A percentile compares a stretch with the other conserved stretches of the same genome.
Conservation (phyloP, 2,888 invertebrate species). For the Drosophila cognata region DNA sequence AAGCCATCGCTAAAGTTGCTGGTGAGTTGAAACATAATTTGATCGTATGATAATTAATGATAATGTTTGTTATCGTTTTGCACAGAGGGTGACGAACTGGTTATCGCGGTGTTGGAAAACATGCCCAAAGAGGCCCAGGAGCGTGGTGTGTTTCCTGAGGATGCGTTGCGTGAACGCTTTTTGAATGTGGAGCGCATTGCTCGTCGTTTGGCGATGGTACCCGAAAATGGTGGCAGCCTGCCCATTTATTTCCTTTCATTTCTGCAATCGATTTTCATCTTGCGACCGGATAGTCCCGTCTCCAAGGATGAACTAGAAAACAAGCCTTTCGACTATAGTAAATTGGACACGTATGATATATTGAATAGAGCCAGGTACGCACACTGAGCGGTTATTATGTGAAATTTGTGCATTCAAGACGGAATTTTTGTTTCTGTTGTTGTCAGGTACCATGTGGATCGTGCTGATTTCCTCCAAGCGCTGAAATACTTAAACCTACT, state of each 20-base stretch:
- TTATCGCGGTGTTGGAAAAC: conserved; percentile 90
- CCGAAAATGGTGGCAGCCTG: conserved; percentile 94
- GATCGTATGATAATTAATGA: fast-evolving
- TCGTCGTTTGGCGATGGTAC: conserved; percentile 93
- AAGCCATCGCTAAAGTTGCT: conserved; percentile 90
- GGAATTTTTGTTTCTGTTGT: background rate
- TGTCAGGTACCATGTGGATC: conserved; percentile 92
- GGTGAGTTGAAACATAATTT: conserved; percentile 86
- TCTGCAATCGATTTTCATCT: conserved; percentile 93
- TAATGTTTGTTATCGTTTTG: background rate
- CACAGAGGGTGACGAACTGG: conserved; percentile 91
- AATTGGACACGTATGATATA: conserved; percentile 94
- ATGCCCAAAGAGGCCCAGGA: conserved; percentile 91
- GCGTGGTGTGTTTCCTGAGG: conserved; percentile 95
- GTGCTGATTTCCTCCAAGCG: conserved; percentile 94
- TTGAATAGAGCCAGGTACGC: conserved; percentile 93
- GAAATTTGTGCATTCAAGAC: background rate
- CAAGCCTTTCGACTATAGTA: conserved; percentile 89
- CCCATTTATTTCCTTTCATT: conserved; percentile 94
- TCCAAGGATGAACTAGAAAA: conserved; percentile 91
- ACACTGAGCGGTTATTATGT: conserved; percentile 78
- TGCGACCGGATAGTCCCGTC: conserved; percentile 89
- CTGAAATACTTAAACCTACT: conserved; percentile 94
- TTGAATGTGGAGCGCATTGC: conserved; percentile 92
- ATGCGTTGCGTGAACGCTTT: conserved; percentile 93